Conservation (phyloP, 2,797 vertebrate species). For the Eulemur albifrons region DNA sequence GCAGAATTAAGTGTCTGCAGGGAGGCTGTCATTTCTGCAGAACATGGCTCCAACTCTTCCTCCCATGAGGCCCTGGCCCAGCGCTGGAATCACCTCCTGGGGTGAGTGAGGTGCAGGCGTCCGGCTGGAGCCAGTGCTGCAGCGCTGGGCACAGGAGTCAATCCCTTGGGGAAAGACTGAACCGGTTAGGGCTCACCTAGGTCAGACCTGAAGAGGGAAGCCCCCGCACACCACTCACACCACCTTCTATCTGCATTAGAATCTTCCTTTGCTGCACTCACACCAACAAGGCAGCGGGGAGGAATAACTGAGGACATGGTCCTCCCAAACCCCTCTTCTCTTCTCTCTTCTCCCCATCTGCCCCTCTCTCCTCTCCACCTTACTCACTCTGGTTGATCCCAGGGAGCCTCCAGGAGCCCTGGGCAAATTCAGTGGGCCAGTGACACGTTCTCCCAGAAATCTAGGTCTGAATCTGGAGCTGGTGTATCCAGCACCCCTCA, state of each 20-base stretch:
- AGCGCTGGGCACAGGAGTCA: neutral
- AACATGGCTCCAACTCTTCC: neutral
- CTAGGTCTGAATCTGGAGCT: neutral
- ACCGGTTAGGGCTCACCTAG: neutral
- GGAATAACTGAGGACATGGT: neutral
- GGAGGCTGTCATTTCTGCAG: neutral
- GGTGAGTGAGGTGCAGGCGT: rapidly evolving
- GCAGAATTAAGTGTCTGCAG: neutral
- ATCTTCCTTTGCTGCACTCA: neutral
- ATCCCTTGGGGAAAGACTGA: neutral
- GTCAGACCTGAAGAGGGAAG: neutral
- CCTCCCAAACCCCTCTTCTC: no score
- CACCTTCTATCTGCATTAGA: neutral
- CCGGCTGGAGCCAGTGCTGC: neutral
- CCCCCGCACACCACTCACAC: no score
- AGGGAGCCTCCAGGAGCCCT: neutral
- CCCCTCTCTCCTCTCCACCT: neutral
- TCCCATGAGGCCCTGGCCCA: neutral
- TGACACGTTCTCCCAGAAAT: neutral
- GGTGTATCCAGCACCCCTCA: neutral
- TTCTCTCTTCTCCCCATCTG: neutral
- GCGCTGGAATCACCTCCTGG: no score
- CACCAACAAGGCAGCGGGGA: neutral
- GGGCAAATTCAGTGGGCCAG: neutral
- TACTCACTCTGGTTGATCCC: neutral